Base-by-base conservation (phyloP, 2,797 vertebrate species). In the Nannoperca australis region DNA sequence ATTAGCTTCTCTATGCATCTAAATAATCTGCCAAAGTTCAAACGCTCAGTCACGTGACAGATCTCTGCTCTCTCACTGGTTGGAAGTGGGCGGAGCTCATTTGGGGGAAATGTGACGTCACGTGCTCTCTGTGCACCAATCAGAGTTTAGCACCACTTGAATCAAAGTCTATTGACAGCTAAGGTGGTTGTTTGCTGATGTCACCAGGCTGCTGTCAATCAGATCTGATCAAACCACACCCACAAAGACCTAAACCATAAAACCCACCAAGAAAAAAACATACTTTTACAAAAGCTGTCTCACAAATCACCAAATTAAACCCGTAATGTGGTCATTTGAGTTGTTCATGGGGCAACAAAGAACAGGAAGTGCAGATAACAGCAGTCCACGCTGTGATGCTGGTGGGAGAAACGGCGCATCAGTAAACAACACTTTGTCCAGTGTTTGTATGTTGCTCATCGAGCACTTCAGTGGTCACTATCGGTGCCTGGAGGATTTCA, bases 401-500 rank as follows among this genome's bases (percentile, higher is more conserved):
- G 18, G 13, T 5, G 13, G 10, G 42, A 30, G 59, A 74, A 42
- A 36, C 1, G 18, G 27, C 1, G 15, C 34, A 67, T 59, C 24
- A 22, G 36, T 18, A 3, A 9, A 3, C 18, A 58, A 59, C 55
- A 1, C 13, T 70, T 70, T 71, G 59, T 56, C 53, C 55, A 56
- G 24, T 47, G 45, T 44, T 75, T 75, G 69, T 61, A 66, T 70
- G 53, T 63, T 2, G 55, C 65, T 82, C 73, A 76, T 53, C 18
- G 20, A 86, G 54, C 76, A 75, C 53, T 75, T 82, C 50, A 27
- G 38, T 60, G 69, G 60, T 49, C 61, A 44, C 72, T 32, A 11
- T 63, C 7, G 45, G 11, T 17, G 67, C 83, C 79, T 81, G 0
- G 55, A 70, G 79, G 79, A 63, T 30, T 18, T 24, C 17, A 36